Evolutionary conservation across 2,797 vertebrate genomes (phyloP).

Genomic region (Catostomus latipinnis): DNA sequence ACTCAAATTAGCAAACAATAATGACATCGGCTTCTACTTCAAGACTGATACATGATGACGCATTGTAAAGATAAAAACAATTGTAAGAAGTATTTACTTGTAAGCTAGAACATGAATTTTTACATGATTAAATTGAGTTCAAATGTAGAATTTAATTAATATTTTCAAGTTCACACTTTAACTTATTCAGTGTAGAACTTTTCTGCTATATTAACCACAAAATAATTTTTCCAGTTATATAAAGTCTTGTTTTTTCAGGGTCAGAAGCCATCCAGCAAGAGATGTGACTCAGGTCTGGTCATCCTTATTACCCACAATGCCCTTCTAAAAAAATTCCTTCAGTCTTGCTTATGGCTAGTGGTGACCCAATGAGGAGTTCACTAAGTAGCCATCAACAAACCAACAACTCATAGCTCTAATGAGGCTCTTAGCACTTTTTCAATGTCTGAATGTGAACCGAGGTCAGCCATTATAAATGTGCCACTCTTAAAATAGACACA

Average conservation of each 20-base stretch:
- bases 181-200: too few relatives aligned
- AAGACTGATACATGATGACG: too few relatives aligned
- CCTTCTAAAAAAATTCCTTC: conserved; percentile 19
- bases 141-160: too few relatives aligned
- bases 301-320: conserved; percentile 28
- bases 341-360: conserved; percentile 64
- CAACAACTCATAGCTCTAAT: conserved; percentile 61
- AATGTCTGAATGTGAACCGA: conserved; percentile 50
- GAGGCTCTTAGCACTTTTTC: conserved; percentile 56
- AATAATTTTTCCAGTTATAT: background rate
- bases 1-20: too few relatives aligned
- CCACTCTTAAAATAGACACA: conserved; percentile 28
- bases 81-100: too few relatives aligned
- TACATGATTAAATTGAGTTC: too few relatives aligned
- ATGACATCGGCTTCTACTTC: too few relatives aligned
- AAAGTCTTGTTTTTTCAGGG: conserved; percentile 55
- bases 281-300: conserved; percentile 28
- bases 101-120: too few relatives aligned
- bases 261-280: conserved; percentile 52
- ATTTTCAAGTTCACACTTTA: too few relatives aligned
- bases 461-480: conserved; percentile 34
- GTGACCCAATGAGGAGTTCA: conserved; percentile 64
- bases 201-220: background rate
- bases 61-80: too few relatives aligned
- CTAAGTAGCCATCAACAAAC: conserved; percentile 69